Conservation (phyloP, 2,113 vertebrate genomes). For the Atrichornis clamosus region DNA sequence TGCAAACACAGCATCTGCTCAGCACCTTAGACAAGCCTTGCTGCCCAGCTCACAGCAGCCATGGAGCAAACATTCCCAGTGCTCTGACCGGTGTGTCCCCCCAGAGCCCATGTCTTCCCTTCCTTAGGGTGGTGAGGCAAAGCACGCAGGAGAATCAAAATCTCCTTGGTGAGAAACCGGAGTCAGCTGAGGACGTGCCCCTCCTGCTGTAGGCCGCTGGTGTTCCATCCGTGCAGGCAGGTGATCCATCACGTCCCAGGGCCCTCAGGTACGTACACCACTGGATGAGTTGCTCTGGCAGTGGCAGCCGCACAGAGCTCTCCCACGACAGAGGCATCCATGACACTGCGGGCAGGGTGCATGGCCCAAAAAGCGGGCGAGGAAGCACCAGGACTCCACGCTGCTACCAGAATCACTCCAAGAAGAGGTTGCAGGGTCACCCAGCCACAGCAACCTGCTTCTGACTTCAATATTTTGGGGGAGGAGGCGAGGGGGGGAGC, state of each 20-base stretch:
- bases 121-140: neutral
- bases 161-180: neutral
- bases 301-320: neutral
- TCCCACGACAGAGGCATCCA: neutral
- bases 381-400: neutral
- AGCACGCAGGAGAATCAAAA: neutral
- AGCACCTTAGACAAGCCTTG: neutral
- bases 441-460: neutral
- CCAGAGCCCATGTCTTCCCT: neutral
- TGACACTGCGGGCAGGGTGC: fast-evolving
- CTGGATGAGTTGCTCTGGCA: neutral
- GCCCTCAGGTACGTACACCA: fast-evolving
- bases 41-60: neutral
- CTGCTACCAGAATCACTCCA: neutral
- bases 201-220: too few relatives aligned
- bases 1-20: neutral
- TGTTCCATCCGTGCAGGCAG: neutral
- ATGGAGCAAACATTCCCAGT: fast-evolving
- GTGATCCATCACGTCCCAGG: fast-evolving
- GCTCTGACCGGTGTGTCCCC: neutral
- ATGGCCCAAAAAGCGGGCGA: fast-evolving
- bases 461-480: fast-evolving
- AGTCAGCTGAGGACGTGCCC: neutral
- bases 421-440: neutral
- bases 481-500: fast-evolving